These are phyloP conservation scores for Siniperca scherzeri DNA, from an alignment of 2,797 vertebrate species.

Conservation along the genomic window DNA sequence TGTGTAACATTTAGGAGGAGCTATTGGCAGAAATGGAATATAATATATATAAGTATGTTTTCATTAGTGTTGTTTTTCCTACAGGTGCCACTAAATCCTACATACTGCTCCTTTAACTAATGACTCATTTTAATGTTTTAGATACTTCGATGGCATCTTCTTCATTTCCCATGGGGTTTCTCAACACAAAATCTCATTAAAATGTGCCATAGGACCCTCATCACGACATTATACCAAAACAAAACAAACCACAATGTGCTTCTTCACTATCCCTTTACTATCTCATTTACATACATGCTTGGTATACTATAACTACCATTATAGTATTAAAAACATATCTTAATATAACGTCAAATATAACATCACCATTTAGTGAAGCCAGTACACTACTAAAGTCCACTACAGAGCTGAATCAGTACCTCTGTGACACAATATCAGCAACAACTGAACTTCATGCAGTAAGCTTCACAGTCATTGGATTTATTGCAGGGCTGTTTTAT, in stretches of 20 bases:
- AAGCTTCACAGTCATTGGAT: slow-evolving; percentile 26
- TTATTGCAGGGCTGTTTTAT: slow-evolving; percentile 36
- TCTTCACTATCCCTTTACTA: background rate
- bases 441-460: slow-evolving; percentile 14
- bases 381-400: background rate
- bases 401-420: slow-evolving; percentile 14
- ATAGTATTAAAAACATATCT: background rate
- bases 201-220: background rate
- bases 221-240: background rate
- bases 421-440: slow-evolving; percentile 32
- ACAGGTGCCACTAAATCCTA: too few species aligned
- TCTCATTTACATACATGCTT: background rate
- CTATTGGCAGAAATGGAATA: too few species aligned
- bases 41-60: too few species aligned
- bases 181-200: background rate
- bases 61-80: too few species aligned
- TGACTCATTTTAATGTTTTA: too few species aligned
- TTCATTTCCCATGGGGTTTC: background rate
- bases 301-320: background rate
- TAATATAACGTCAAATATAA: background rate
- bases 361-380: background rate
- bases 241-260: background rate
- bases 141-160: background rate
- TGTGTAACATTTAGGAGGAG: too few species aligned
- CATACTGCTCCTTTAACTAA: too few species aligned